Evolutionary conservation across 2,113 vertebrate genomes (phyloP).

Genomic region (Apteryx owenii): DNA sequence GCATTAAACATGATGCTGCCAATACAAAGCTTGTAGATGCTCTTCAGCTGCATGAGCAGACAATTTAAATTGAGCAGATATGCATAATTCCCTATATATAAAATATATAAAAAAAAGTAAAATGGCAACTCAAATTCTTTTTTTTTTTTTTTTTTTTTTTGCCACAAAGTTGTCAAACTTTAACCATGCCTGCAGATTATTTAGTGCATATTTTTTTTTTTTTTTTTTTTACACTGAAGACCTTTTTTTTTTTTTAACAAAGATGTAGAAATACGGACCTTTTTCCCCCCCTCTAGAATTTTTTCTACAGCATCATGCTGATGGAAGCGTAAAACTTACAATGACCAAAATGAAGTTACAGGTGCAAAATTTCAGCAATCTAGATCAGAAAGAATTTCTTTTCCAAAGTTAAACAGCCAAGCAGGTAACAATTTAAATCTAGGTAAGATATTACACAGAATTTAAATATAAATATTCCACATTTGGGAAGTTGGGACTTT

Average conservation of each 20-base stretch:
- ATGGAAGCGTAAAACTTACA: background rate
- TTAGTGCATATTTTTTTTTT: background rate
- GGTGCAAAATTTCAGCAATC: background rate
- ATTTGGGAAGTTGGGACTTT: background rate
- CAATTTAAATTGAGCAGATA: background rate
- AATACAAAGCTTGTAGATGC: background rate
- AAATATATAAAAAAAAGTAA: background rate
- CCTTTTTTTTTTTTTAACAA: background rate
- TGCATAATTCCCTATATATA: fast-evolving
- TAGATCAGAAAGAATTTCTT: background rate
- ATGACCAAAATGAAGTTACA: background rate
- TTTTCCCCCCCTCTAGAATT: background rate
- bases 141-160: background rate
- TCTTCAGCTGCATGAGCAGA: background rate
- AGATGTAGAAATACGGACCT: background rate
- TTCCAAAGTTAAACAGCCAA: background rate
- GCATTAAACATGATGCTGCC: background rate
- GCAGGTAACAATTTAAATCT: background rate
- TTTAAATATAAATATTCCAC: background rate
- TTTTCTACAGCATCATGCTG: background rate
- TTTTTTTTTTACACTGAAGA: background rate
- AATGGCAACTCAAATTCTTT: background rate
- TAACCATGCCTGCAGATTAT: too few species aligned
- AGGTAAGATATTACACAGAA: background rate
- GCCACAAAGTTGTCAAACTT: too few species aligned